Evolutionary conservation across 92 coral and sea anemone genomes (phyloP).

Genomic region (Hydrozoanthus gracilis): DNA sequence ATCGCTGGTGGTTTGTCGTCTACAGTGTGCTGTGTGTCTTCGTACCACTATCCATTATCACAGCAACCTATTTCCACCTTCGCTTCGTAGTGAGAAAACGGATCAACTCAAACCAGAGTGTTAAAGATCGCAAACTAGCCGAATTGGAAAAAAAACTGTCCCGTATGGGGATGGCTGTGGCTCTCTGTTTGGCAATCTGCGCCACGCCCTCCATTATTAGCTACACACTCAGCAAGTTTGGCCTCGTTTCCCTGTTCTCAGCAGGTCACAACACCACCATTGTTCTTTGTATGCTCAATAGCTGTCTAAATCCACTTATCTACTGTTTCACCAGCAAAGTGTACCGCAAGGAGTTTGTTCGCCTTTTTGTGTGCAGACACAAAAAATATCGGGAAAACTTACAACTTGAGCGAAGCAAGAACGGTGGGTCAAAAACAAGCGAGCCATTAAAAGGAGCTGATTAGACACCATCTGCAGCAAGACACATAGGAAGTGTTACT

Average conservation of each 20-base stretch:
- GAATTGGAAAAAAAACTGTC: conserved; percentile 25
- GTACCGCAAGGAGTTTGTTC: conserved; percentile 12
- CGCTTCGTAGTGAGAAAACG: conserved; percentile 20
- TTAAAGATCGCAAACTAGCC: background rate
- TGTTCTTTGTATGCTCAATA: conserved; percentile 26
- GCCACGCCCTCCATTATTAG: conserved; percentile 4
- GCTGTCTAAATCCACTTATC: conserved; percentile 33
- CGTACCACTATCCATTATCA: conserved; percentile 27
- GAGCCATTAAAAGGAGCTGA: too few species aligned
- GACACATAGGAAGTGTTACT: too few species aligned
- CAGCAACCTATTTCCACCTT: conserved; percentile 44
- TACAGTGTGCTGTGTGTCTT: conserved; percentile 12
- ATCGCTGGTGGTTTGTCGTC: conserved; percentile 27
- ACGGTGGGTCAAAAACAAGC: too few species aligned
- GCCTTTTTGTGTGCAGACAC: background rate
- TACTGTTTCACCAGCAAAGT: conserved; percentile 29
- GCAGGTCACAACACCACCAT: conserved; percentile 9
- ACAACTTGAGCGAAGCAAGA: too few species aligned
- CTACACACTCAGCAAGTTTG: conserved; percentile 19
- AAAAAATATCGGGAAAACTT: background rate
- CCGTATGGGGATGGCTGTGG: conserved; percentile 33
- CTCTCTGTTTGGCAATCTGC: conserved; percentile 32
- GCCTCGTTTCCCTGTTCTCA: background rate
- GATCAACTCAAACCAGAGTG: background rate
- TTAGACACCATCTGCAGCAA: too few species aligned